Percentiles rank a stretch among this genome's conserved stretches.
Evolutionary conservation across 2,888 invertebrate genomes (phyloP).

Genomic region (Schizaphis graminum): DNA sequence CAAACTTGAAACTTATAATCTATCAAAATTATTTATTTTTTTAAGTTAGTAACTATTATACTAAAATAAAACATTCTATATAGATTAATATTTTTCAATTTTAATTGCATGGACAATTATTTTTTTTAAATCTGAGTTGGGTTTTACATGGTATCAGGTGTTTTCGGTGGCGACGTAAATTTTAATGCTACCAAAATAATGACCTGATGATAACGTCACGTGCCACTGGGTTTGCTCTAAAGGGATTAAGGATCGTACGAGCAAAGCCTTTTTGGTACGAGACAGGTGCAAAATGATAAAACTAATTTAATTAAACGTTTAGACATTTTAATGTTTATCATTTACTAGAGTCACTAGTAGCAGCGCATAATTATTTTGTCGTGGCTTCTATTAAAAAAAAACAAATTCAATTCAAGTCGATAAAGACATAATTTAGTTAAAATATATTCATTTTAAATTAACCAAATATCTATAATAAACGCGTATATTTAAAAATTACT

Average conservation of each 20-base stretch:
- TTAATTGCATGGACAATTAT: background rate
- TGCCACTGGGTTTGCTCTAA: slow-evolving; percentile 32
- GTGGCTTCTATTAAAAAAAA: slow-evolving; percentile 2
- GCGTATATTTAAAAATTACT: background rate
- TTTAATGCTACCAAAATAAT: slow-evolving; percentile 53
- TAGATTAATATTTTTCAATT: background rate
- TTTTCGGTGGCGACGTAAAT: slow-evolving; percentile 43
- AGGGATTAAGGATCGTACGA: slow-evolving; percentile 49
- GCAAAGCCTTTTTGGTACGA: slow-evolving; percentile 47
- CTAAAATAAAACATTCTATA: background rate
- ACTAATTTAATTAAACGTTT: slow-evolving; percentile 64
- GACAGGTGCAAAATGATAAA: slow-evolving; percentile 63
- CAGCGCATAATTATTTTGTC: slow-evolving; percentile 36
- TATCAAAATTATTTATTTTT: background rate
- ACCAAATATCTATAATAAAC: background rate
- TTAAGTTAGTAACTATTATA: background rate
- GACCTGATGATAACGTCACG: slow-evolving; percentile 60
- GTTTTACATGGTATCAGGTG: slow-evolving; percentile 19
- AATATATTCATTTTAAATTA: background rate
- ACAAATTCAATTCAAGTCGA: background rate
- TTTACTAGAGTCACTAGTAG: background rate
- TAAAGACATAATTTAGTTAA: background rate
- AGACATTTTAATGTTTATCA: slow-evolving; percentile 43
- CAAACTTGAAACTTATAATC: background rate
- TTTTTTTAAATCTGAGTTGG: background rate